Evolutionary conservation across 2,113 vertebrate genomes (phyloP), one percentile per base, ranked within the genome.

Genomic region (Misgurnus anguillicaudatus): DNA sequence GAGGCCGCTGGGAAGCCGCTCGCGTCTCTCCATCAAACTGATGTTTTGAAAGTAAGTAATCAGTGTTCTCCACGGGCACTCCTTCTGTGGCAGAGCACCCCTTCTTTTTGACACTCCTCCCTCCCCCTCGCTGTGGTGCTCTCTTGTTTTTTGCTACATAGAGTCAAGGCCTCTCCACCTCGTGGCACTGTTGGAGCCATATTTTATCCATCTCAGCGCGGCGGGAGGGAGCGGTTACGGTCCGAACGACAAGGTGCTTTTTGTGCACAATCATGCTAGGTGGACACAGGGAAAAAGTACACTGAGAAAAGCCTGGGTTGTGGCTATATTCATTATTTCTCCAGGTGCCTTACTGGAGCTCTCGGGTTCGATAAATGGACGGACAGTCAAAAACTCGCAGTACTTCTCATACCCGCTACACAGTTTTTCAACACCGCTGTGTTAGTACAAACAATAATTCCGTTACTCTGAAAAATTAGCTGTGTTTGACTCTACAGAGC

Each of bases 41-140:
- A 87, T 88, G 86, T 86, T 88, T 86, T 84, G 83, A 87, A 87
- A 88, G 86, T 88, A 86, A 88, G 84, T 88, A 86, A 86, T 87
- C 84, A 86, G 87, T 87, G 86, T 80, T 86, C 86, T 86, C 86
- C 78, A 88, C 61, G 69, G 86, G 86, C 83, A 75, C 81, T 84
- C 82, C 61, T 85, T 83, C 81, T 66, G 77, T 80, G 42, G 77
- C 79, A 69, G 41, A 70, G 75, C 42, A 21, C 68, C 72, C 79
- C 60, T 74, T 77, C 77, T 79, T 48, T 42, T 53, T 48, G 38
- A 51, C 60, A 58, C 48, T 47, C 64, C 38, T 63, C 61, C 48
- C 63, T 58, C 45, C 64, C 47, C 57, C 39, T 0, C 24, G 21
- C 5, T 10, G 57, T 66, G 3, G 66, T 77, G 36, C 2, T 31